A percentile compares a stretch with the other conserved stretches of the same genome.
Conservation (phyloP, 1,140 invertebrate species). For the Aphelinus certus region DNA sequence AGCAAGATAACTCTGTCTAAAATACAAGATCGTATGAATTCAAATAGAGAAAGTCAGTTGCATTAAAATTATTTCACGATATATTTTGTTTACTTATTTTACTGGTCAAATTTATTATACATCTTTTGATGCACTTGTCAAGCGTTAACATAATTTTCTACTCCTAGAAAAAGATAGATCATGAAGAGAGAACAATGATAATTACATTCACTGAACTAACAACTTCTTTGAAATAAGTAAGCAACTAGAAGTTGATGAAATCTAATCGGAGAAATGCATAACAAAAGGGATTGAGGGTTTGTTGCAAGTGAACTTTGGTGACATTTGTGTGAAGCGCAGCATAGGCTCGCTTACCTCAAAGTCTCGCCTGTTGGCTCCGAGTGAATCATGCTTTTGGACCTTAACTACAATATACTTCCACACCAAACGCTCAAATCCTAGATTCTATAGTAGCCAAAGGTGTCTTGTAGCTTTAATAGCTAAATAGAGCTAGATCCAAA, state of each 20-base stretch:
- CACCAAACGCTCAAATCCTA: too few relatives aligned
- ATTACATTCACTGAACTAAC: neutral
- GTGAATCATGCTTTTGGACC: conserved; percentile 30
- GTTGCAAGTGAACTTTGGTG: neutral
- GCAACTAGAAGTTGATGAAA: neutral
- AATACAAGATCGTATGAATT: too few relatives aligned
- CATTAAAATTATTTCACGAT: too few relatives aligned
- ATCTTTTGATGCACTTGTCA: too few relatives aligned
- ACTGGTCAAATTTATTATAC: too few relatives aligned
- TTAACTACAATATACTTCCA: too few relatives aligned
- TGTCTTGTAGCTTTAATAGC: too few relatives aligned
- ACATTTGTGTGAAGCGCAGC: conserved; percentile 25
- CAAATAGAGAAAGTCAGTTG: neutral
- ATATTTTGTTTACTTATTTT: too few relatives aligned
- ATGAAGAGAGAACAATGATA: neutral
- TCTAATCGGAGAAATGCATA: too few relatives aligned
- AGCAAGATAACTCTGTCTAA: neutral
- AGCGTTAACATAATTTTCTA: neutral
- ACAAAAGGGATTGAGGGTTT: too few relatives aligned
- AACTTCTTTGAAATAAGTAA: conserved; percentile 1
- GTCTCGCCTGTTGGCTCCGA: conserved; percentile 32
- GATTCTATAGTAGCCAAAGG: too few relatives aligned
- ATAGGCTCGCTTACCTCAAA: conserved; percentile 39
- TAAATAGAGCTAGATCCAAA: too few relatives aligned
- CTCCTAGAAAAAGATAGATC: neutral